Percentiles rank a stretch among this genome's conserved stretches.
Conservation (phyloP, 1,140 invertebrate species). For the Drosophila pachea region DNA sequence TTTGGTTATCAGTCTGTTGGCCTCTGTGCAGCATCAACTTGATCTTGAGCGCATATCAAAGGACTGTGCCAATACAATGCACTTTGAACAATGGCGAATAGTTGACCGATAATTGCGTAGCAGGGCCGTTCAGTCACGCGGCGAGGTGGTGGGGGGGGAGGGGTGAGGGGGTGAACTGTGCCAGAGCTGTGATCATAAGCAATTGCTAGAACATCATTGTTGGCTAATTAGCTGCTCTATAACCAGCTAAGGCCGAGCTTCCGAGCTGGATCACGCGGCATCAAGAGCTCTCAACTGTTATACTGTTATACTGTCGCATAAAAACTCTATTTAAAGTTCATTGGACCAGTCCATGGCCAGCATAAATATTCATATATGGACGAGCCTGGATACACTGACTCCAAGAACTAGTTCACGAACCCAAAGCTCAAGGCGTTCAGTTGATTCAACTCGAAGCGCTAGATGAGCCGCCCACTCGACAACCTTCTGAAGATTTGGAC, state of each 20-base stretch:
- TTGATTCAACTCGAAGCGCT: too few species aligned
- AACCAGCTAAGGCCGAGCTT: not conserved
- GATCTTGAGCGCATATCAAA: constrained; percentile 1
- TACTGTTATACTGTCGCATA: not conserved
- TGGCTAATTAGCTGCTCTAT: not conserved
- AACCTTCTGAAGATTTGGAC: too few species aligned
- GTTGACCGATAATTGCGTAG: constrained; percentile 22
- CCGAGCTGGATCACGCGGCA: not conserved
- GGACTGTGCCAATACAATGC: not conserved
- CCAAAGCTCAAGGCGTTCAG: too few species aligned
- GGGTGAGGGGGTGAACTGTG: not conserved
- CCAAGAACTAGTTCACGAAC: too few species aligned
- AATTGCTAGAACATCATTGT: not conserved
- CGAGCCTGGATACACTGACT: too few species aligned
- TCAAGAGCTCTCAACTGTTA: not conserved
- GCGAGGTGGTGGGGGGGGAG: not conserved
- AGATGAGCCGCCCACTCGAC: too few species aligned
- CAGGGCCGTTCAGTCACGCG: not conserved
- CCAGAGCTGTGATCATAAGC: not conserved
- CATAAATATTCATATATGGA: too few species aligned
- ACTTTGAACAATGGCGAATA: constrained; percentile 5
- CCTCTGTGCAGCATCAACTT: constrained; percentile 2
- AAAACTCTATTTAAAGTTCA: too few species aligned
- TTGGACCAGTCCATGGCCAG: too few species aligned
- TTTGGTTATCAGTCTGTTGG: constrained; percentile 15